phyloP scores from a whole-genome alignment of 1,140 invertebrate species.

The Rhynchophorus ferrugineus region DNA sequence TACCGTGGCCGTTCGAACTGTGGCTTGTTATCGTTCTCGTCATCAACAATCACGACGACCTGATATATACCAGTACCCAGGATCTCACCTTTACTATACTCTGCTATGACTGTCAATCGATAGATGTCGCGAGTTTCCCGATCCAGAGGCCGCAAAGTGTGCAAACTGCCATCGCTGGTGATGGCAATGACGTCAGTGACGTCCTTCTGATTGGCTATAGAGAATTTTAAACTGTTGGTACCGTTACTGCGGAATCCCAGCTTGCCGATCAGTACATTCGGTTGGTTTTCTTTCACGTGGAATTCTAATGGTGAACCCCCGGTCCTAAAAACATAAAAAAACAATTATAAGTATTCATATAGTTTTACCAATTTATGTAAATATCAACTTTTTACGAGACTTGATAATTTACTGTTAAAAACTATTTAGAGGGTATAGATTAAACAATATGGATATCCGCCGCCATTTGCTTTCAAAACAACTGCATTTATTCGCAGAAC shows the following conservation, averaged over 20 bases:
- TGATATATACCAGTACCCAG: conserved; percentile 59
- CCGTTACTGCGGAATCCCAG: conserved; percentile 55
- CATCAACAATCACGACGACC: conserved; percentile 71
- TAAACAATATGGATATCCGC: no score
- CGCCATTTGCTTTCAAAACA: no score
- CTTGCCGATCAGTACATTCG: conserved; percentile 67
- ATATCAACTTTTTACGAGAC: no score
- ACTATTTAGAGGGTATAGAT: no score
- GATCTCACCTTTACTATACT: conserved; percentile 52
- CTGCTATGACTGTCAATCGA: conserved; percentile 70
- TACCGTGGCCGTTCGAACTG: conserved; percentile 64
- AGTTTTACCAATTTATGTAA: no score
- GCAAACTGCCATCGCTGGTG: conserved; percentile 67
- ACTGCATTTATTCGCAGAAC: no score
- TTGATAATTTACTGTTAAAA: no score
- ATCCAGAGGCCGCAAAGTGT: conserved; percentile 66
- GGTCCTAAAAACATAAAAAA: conserved; percentile 44
- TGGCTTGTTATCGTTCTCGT: conserved; percentile 88
- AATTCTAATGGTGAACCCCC: conserved; percentile 61
- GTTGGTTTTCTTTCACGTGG: conserved; percentile 68
- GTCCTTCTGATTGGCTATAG: conserved; percentile 73
- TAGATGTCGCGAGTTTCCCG: conserved; percentile 67
- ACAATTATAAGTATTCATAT: not conserved
- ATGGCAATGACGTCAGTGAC: conserved; percentile 67
- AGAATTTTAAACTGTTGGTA: conserved; percentile 50